Evolutionary conservation across 2,113 vertebrate genomes (phyloP).

Genomic region (Columba janthina): DNA sequence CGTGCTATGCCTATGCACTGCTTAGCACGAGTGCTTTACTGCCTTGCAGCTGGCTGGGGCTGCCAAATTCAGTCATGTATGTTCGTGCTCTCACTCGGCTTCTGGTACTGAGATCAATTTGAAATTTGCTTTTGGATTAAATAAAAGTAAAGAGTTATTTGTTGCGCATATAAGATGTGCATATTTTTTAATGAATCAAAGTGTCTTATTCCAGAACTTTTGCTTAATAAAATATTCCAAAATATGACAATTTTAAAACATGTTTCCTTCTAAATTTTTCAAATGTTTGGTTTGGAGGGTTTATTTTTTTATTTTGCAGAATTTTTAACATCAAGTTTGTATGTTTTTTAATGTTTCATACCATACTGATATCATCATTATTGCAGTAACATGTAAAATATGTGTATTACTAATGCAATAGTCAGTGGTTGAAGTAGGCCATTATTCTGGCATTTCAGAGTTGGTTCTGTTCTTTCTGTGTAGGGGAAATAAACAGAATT

Average conservation of each 20-base stretch:
- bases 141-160: not conserved
- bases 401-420: not conserved
- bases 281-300: not conserved
- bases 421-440: not conserved
- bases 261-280: not conserved
- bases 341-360: not conserved
- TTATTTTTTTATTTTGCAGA: not conserved
- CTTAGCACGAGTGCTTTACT: not conserved
- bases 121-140: not conserved
- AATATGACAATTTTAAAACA: not conserved
- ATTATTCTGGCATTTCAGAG: not conserved
- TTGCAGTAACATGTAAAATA: not conserved
- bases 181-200: not conserved
- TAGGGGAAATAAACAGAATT: not conserved
- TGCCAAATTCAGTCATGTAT: not conserved
- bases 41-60: not conserved
- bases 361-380: not conserved
- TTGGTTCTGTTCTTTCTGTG: not conserved
- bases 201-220: not conserved
- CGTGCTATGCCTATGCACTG: fast-evolving
- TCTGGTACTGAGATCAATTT: not conserved
- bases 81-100: not conserved
- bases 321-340: not conserved
- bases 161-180: not conserved
- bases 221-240: not conserved